These are phyloP conservation scores for Rhingia campestris DNA, from an alignment of 2,888 invertebrate genomes.

Conservation along the genomic window DNA sequence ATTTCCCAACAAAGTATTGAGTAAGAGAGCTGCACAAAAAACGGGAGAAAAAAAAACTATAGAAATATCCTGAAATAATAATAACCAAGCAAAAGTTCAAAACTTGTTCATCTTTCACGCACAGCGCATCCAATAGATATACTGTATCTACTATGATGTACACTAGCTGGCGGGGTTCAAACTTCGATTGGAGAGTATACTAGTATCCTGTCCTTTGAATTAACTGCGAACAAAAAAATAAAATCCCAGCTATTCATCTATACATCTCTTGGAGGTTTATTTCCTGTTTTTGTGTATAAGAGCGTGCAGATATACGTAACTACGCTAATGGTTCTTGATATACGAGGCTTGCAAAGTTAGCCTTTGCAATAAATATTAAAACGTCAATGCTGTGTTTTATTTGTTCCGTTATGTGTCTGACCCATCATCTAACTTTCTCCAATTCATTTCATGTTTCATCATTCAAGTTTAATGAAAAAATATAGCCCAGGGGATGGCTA, in stretches of 20 bases:
- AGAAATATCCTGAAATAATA: slow-evolving; percentile 45
- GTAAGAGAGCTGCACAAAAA: background rate
- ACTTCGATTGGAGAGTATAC: slow-evolving; percentile 49
- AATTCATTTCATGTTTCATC: slow-evolving; percentile 73
- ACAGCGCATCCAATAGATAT: slow-evolving; percentile 21
- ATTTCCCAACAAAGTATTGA: slow-evolving; percentile 36
- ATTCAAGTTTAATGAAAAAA: slow-evolving; percentile 73
- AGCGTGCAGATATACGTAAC: background rate
- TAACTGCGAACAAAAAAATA: slow-evolving; percentile 38
- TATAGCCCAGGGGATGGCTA: slow-evolving; percentile 65
- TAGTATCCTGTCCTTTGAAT: slow-evolving; percentile 31
- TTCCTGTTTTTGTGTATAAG: background rate
- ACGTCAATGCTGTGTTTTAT: slow-evolving; percentile 50
- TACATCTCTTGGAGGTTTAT: too few relatives aligned
- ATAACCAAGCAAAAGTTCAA: slow-evolving; percentile 62
- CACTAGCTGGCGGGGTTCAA: slow-evolving; percentile 30
- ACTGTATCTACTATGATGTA: slow-evolving; percentile 43
- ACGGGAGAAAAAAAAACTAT: slow-evolving; percentile 18
- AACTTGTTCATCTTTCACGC: slow-evolving; percentile 60
- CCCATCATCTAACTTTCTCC: slow-evolving; percentile 62
- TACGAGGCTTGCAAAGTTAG: slow-evolving; percentile 50
- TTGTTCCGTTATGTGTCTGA: slow-evolving; percentile 10
- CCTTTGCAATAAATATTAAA: slow-evolving; percentile 68
- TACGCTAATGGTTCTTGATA: slow-evolving; percentile 41
- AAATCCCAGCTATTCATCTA: slow-evolving; percentile 62